Evolutionary conservation across 2,797 vertebrate species (phyloP).

Genomic region (Alosa sapidissima): DNA sequence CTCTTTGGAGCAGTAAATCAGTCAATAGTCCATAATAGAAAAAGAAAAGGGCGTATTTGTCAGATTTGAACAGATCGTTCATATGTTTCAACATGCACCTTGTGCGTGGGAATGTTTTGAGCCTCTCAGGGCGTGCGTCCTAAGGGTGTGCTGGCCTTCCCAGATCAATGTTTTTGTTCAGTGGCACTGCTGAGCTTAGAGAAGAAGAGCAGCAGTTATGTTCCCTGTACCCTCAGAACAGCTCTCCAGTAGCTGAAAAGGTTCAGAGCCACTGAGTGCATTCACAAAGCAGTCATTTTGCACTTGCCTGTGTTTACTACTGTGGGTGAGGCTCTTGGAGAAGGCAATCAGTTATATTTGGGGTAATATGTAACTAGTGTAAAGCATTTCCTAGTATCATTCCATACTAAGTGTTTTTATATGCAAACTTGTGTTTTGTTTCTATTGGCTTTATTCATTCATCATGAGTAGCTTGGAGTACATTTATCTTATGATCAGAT

Average conservation of each 20-base stretch:
- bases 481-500: not conserved
- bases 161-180: slow-evolving; percentile 28
- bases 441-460: not conserved
- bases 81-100: not conserved
- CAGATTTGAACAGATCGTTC: not conserved
- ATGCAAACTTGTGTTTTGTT: not conserved
- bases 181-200: slow-evolving; percentile 10
- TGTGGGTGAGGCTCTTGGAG: not conserved
- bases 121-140: not conserved
- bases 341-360: not conserved
- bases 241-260: not conserved
- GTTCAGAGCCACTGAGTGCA: not conserved
- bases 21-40: not conserved
- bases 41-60: not conserved
- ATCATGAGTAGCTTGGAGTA: not conserved
- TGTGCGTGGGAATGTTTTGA: not conserved
- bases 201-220: not conserved
- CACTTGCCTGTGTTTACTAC: not conserved
- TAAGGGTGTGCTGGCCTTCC: not conserved
- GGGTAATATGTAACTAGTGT: not conserved
- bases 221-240: slow-evolving; percentile 3
- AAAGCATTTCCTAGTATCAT: not conserved
- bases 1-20: not conserved
- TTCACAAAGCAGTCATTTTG: slow-evolving; percentile 5
- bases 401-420: slow-evolving; percentile 3